Base-by-base conservation (phyloP, 2,888 invertebrate genomes). In the Dendrolimus pini region DNA sequence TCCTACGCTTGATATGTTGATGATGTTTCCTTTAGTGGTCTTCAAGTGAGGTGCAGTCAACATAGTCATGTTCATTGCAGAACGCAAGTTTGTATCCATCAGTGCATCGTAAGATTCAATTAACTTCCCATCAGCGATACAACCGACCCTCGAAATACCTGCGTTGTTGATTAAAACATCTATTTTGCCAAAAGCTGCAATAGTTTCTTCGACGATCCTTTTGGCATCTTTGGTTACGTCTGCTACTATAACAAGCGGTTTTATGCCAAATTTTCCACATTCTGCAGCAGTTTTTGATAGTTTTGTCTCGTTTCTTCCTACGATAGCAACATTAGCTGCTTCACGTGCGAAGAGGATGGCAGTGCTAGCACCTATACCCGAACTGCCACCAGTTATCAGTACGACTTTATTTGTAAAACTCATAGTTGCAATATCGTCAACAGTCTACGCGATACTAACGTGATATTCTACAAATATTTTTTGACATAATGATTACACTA, bases 91-190 rank as follows among this genome's bases (percentile, higher is more conserved):
- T 0, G 65, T 65, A 0, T 57, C 59, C 60, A 72, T 66, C 1
- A 69, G 52, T 18, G 63, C 59, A 53, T 75, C 77, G 56, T 62
- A 75, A 0, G 62, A 55, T 47, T 62, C 55, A 10, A 73, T 41
- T 0, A 68, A 14, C 0, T 62, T 64, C 0, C 69, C 72, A 2
- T 67, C 58, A 1, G 66, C 41, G 0, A 75, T 47, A 41, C 59
- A 57, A 0, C 66, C 70, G 9, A 10, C 14, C 1, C 59, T 57
- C 0, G 58, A 52, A 0, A 69, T 66, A 0, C 73, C 78, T 1
- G 75, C 78, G 53, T 71, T 74, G 64, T 78, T 77, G 3, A 76
- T 66, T 3, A 78, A 62, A 1, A 77, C 62, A 55, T 77, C 75
- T 0, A 78, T 56, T 55, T 69, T 68, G 0, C 67, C 69, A 30